These are phyloP conservation scores for Chaenodraco wilsoni DNA, from an alignment of 2,797 vertebrate genomes.

Conservation along the genomic window DNA sequence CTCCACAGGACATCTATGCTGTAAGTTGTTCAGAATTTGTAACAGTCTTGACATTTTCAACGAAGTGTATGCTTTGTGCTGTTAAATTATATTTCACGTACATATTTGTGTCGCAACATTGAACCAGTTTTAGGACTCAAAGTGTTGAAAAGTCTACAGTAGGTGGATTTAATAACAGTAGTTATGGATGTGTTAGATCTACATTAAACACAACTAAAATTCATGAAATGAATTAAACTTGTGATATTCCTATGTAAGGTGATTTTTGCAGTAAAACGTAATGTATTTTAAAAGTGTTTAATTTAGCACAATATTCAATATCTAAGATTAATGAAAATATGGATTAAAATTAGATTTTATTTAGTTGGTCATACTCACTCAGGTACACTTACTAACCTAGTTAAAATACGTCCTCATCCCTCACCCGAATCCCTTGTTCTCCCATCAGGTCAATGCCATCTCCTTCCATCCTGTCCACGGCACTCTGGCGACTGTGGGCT, in stretches of 20 bases:
- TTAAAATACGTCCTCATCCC: not conserved
- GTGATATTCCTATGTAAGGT: not conserved
- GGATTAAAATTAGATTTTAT: not conserved
- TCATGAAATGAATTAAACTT: not conserved
- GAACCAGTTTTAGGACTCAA: not conserved
- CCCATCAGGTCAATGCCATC: constrained; percentile 93
- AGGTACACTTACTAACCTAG: too few species aligned
- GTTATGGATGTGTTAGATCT: not conserved
- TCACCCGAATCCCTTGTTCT: not conserved
- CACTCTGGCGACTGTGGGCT: constrained; percentile 96
- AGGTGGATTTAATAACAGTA: not conserved
- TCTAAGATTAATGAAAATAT: not conserved
- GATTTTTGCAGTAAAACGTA: not conserved
- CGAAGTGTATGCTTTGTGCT: not conserved
- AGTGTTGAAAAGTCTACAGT: not conserved
- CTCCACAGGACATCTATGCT: constrained; percentile 98
- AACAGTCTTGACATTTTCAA: not conserved
- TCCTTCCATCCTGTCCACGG: constrained; percentile 98
- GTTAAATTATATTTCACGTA: not conserved
- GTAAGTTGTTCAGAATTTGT: constrained; percentile 78
- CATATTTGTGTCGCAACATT: not conserved
- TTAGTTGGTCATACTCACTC: not conserved
- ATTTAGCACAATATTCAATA: not conserved
- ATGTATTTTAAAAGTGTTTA: not conserved
- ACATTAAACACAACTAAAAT: not conserved